Conservation (phyloP, 2,888 invertebrate species). For the Parasteatoda lunata region DNA sequence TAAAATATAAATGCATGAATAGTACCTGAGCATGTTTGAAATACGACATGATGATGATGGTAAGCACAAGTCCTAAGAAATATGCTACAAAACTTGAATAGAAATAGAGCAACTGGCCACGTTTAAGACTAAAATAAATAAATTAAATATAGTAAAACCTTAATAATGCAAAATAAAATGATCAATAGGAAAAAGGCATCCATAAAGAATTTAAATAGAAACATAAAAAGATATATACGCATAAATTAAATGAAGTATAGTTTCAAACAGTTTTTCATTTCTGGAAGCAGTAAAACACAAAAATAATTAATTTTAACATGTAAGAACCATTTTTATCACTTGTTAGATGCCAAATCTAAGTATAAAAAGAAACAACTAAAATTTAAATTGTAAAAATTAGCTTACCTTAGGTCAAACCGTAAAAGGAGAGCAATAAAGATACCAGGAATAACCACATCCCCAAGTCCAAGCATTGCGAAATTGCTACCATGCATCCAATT, state of each 20-base stretch:
- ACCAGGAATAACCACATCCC: constrained; percentile 99
- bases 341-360: not conserved
- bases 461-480: constrained; percentile 98
- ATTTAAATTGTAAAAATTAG: not conserved
- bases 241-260: not conserved
- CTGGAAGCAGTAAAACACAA: not conserved
- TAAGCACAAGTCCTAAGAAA: constrained; percentile 91
- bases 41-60: constrained; percentile 97
- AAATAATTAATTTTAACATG: no score
- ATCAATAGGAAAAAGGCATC: not conserved
- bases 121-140: constrained; percentile 79
- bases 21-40: constrained; percentile 89
- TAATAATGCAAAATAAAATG: constrained; percentile 7
- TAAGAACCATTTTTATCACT: not conserved
- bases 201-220: not conserved
- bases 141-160: no score
- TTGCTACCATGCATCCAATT: constrained; percentile 92
- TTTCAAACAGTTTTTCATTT: not conserved
- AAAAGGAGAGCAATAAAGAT: constrained; percentile 98
- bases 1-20: no score
- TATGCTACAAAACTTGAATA: constrained; percentile 94
- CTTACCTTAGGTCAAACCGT: constrained; percentile 88
- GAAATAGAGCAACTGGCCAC: constrained; percentile 90
- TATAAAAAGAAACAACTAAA: not conserved
- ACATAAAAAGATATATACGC: not conserved